Base-by-base conservation (phyloP, 1,140 invertebrate genomes). In the Leucophenga varia region DNA sequence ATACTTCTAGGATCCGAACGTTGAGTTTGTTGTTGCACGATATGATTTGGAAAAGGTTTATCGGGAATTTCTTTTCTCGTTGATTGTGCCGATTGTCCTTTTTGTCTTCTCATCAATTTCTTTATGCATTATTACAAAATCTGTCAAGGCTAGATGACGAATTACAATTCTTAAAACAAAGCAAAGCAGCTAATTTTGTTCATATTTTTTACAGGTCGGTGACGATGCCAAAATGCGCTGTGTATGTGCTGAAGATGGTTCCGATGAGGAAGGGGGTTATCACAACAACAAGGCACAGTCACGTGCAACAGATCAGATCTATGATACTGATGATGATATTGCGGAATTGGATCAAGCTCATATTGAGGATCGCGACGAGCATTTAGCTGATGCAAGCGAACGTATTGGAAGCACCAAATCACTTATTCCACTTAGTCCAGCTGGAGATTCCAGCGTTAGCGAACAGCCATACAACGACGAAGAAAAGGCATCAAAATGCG, bases 161-260 rank as follows among this genome's bases (percentile, higher is more conserved):
- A 7, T 30, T 30, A 30, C 25, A 6, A 30, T 12, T 7, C 7
- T 37, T 35, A 16, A 9, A 2, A 14, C 12, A 10, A 5, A 20
- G 12, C 2, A 28, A 16, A 21, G 30, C 14, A 16, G 20, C 2
- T 30, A 1, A 17, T 10, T 32, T 32, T 14, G 31, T n/a, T 8
- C 7, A 21, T 20, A 86, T 43, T 86, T 89, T 17, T 37, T 22
- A 14, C n/a, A 60, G 69, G 69, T 73, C 17, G 89, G 89, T 14
- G 89, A 93, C 74, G 90, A 93, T 72, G 88, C 89, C 8, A 91
- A 89, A 74, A 92, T 92, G 88, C 80, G 89, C 44, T 91, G 91
- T 78, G 89, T 90, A 61, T 84, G 84, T 38, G 67, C 65, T 14
- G 64, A 64, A 2, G 77, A 80, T 10, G 80, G 79, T 20, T 72